Percentiles rank a stretch among this genome's conserved stretches.
Evolutionary conservation across 2,888 invertebrate species (phyloP).

Genomic region (Eulithis prunata): DNA sequence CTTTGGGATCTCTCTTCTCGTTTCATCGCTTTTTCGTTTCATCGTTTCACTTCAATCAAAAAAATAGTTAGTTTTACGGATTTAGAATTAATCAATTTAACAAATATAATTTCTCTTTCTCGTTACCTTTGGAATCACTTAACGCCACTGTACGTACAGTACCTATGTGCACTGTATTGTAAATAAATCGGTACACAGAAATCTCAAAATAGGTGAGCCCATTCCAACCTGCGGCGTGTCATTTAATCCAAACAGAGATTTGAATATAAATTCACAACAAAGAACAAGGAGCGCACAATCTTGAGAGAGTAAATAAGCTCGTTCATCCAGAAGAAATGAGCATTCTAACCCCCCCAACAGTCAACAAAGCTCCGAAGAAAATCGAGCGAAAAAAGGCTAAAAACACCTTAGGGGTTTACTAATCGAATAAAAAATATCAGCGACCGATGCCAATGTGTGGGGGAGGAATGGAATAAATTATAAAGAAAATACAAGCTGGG

Average conservation of each 20-base stretch:
- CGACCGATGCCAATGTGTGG: constrained; percentile 83
- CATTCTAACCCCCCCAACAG: constrained; percentile 81
- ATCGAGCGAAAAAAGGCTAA: constrained; percentile 85
- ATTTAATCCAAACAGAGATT: constrained; percentile 26
- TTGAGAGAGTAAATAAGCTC: constrained; percentile 76
- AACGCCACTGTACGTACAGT: too few species aligned
- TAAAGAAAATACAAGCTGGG: constrained; percentile 83
- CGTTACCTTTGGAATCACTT: too few species aligned
- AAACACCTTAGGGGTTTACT: constrained; percentile 86
- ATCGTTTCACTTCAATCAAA: too few species aligned
- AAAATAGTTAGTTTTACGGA: too few species aligned
- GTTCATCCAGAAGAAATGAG: constrained; percentile 82
- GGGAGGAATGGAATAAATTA: constrained; percentile 84
- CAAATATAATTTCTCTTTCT: too few species aligned
- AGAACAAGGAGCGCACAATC: constrained; percentile 46
- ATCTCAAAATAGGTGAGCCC: too few species aligned
- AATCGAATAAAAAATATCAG: constrained; percentile 86
- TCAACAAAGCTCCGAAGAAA: constrained; percentile 85
- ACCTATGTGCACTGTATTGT: too few species aligned
- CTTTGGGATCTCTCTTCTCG: too few species aligned
- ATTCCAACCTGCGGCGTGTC: constrained; percentile 3
- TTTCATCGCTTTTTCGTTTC: too few species aligned
- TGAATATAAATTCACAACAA: constrained; percentile 37
- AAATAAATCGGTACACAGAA: too few species aligned
- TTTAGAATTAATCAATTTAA: too few species aligned